These are phyloP conservation scores for Hypocryptadius cinnamomeus DNA, from an alignment of 2,113 vertebrate genomes.

Conservation along the genomic window DNA sequence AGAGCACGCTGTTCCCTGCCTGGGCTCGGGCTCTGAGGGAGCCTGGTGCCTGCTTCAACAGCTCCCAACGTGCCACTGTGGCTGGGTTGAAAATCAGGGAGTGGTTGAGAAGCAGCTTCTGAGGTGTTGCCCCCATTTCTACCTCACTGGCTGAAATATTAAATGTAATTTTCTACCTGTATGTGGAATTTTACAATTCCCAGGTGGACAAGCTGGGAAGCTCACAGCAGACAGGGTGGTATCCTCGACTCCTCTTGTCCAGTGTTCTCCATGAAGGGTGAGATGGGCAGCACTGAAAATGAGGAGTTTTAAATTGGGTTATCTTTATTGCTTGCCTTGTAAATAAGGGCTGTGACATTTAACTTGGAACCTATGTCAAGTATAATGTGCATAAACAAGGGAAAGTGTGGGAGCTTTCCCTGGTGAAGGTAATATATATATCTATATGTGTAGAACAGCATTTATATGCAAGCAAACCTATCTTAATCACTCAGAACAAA, in stretches of 20 bases:
- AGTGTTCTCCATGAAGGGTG: accelerated
- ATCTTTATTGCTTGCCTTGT: neutral
- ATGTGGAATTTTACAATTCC: neutral
- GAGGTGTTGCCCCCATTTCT: neutral
- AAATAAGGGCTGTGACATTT: conserved; percentile 2
- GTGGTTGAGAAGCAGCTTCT: neutral
- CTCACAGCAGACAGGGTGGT: neutral
- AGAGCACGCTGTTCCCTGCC: neutral
- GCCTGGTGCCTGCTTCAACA: conserved; percentile 13
- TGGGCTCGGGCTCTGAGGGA: neutral
- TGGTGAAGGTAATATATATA: neutral
- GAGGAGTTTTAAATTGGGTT: neutral
- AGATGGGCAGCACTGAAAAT: neutral
- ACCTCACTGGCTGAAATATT: neutral
- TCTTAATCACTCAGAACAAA: neutral
- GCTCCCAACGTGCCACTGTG: neutral
- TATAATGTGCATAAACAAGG: neutral
- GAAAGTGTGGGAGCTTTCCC: neutral
- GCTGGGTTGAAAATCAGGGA: conserved; percentile 11
- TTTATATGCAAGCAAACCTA: neutral
- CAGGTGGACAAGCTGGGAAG: neutral
- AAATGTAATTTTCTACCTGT: neutral
- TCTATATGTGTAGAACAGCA: neutral
- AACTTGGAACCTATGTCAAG: neutral
- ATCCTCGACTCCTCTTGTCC: neutral